Base-by-base conservation (phyloP, 2,113 vertebrate genomes). In the Dicrurus megarhynchus region DNA sequence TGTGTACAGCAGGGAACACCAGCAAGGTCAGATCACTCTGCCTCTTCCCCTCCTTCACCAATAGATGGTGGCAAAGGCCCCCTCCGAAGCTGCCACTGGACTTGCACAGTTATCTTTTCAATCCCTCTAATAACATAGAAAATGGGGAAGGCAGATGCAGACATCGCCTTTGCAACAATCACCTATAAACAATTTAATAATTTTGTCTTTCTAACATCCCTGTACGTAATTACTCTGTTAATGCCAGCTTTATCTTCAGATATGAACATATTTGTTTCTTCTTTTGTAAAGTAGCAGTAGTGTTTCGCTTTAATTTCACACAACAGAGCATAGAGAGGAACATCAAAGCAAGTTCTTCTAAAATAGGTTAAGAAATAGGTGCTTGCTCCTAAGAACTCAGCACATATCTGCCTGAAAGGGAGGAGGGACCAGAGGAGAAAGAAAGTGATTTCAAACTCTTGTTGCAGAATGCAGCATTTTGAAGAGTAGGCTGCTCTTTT, bases 1-100 rank as follows among this genome's bases (percentile, higher is more conserved):
- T 57, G 67, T 28, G 44, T 30, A 44, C 35, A 21, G 47, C 10
- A 84, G 30, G 15, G 30, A 95, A 39, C 24, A 28, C 22, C 9
- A 56, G 27, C 56, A 52, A 81, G 95, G 95, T 81, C 93, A 92
- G 73, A 47, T 87, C 47, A 22, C 49, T 81, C 76, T 82, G 87
- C 41, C 44, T 91, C 93, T 96, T 97, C 73, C 84, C 24, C 16
- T 78, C 21, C 7, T 81, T 94, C 93, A 94, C 94, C 94, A 92
- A 96, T 91, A 96, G 95, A 94, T 96, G 91, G 94, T 96, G 95
- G 94, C 84, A 97, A 91, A 96, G 91, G 69, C 56, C 91, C 95
- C 96, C 84, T 94, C 70, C 70, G 4, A 92, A 93, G 91, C 89
- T 89, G 53, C 84, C 91, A 77, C 49, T 57, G 69, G 87, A 75